phyloP scores from a whole-genome alignment of 2,113 vertebrate species.

The Drymodes brunneopygia region DNA sequence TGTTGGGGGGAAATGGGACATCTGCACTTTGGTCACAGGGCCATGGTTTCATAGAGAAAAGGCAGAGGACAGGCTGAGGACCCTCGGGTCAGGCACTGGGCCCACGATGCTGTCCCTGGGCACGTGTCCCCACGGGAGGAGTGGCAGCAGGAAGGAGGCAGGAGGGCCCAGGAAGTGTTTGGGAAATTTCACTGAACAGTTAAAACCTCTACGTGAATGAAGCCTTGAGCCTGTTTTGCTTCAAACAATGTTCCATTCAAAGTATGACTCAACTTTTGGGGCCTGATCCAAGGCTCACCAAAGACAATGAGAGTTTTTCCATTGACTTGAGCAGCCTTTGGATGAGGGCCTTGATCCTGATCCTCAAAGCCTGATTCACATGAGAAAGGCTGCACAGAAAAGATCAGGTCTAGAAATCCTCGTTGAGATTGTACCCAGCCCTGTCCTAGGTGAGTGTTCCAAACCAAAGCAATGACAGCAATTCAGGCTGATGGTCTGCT shows the following conservation, averaged over 20 bases:
- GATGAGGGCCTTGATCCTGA: constrained; percentile 22
- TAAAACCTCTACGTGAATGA: constrained; percentile 2
- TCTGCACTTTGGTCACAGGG: background rate
- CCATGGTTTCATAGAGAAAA: background rate
- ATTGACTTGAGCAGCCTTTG: constrained; percentile 19
- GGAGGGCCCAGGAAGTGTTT: background rate
- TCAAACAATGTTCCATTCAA: constrained; percentile 50
- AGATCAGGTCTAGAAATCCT: background rate
- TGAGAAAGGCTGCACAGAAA: background rate
- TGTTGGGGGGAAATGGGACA: background rate
- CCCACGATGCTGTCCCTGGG: background rate
- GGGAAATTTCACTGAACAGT: background rate
- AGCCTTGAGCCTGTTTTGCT: constrained; percentile 35
- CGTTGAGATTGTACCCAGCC: background rate
- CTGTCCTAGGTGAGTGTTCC: background rate
- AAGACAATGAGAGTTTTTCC: constrained; percentile 58
- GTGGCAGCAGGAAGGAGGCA: background rate
- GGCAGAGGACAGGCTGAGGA: background rate
- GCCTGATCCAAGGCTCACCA: constrained; percentile 28
- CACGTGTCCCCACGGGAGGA: rapidly evolving
- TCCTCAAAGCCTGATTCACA: background rate
- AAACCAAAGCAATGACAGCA: background rate
- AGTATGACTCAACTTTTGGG: constrained; percentile 23
- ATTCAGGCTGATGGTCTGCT: background rate
- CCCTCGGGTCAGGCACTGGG: background rate